Base-by-base conservation (phyloP, 2,113 vertebrate species). In the Cyrtonyx montezumae region DNA sequence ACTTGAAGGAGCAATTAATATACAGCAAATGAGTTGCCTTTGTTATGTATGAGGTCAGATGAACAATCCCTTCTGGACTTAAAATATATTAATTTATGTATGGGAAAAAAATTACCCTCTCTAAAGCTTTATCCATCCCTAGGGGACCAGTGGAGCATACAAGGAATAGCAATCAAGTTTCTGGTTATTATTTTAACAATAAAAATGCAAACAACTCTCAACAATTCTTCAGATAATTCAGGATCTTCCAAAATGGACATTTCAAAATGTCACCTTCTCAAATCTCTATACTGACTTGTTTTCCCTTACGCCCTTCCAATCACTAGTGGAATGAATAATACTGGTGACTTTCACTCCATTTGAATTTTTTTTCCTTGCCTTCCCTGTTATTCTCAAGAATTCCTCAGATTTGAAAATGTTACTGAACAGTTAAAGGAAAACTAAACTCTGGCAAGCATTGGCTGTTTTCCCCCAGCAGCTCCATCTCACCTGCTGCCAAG, bases 51-150 rank as follows among this genome's bases (percentile, higher is more conserved):
- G 40, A 90, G 36, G 58, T 90, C 77, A 93, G 71, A 74, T 14
- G 73, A 93, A 78, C 51, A 79, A n/a, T 90, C 56, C 56, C 74
- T 84, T 86, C 61, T 91, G 37, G 26, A 88, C 51, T 71, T 81
- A 88, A 94, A 94, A 88, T 91, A 46, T 5, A 94, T 80, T 94
- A 66, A 85, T 90, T 90, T 94, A 80, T 83, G 82, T 46, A 55
- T 2, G 9, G 20, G 3, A 36, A 16, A 4, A 65, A 63, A 62
- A 62, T 26, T 56, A 66, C 16, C 14, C 13, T 77, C 32, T 69
- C 45, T 69, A 77, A 83, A 87, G 19, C 18, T 84, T 76, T 90
- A 76, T 79, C 22, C 25, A 77, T 37, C 37, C 40, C 2, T 0
- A 67, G 28, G 73, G 42, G 34, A 74, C 26, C 59, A 77, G 61